Conservation (phyloP, 2,113 vertebrate genomes). For the Brienomyrus brachyistius region DNA sequence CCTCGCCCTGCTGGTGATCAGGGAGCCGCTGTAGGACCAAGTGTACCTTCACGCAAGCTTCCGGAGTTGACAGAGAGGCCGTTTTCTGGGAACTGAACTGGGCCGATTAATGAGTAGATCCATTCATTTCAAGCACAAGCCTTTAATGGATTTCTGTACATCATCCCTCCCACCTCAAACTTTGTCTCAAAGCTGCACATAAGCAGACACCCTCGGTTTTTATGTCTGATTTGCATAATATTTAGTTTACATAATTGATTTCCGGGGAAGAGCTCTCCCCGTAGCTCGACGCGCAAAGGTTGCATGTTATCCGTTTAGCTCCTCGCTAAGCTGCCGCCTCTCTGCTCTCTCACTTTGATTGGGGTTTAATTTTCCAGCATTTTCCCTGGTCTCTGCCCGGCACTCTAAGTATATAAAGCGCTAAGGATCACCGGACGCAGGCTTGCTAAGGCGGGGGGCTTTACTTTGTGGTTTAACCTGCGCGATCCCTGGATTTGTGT, state of each 20-base stretch:
- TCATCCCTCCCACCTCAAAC: background rate
- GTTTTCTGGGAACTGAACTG: background rate
- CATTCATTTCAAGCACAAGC: background rate
- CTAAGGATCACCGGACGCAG: background rate
- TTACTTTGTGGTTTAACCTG: background rate
- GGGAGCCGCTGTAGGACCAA: background rate
- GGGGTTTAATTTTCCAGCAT: background rate
- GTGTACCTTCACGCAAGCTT: background rate
- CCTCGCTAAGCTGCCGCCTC: background rate
- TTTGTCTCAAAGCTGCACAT: background rate
- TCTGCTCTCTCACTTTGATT: background rate
- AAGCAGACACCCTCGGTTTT: background rate
- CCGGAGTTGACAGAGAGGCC: background rate
- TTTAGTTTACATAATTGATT: slow-evolving; percentile 60
- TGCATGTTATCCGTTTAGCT: slow-evolving; percentile 31
- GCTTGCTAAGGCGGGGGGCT: background rate
- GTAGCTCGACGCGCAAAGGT: slow-evolving; percentile 40
- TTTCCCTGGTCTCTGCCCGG: background rate
- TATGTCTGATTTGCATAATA: slow-evolving; percentile 50
- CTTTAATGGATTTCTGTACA: background rate
- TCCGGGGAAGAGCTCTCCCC: slow-evolving; percentile 43
- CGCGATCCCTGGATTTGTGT: background rate
- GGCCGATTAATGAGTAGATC: background rate
- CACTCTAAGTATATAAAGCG: background rate
- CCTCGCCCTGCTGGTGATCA: background rate